phyloP scores from a whole-genome alignment of 1,140 invertebrate genomes.

The Wasmannia auropunctata region DNA sequence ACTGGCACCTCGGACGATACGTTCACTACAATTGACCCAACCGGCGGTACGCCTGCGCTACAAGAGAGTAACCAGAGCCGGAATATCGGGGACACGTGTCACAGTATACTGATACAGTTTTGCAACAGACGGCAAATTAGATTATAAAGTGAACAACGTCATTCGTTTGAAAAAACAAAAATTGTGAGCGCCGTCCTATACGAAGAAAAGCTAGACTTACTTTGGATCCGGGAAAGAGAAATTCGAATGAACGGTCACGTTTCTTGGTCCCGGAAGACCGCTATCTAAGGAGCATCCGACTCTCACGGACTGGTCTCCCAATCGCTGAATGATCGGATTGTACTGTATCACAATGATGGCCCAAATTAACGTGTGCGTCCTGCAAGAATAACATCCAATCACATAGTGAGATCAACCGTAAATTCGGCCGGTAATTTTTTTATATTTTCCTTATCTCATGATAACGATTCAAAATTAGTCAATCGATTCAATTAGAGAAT shows the following conservation, averaged over 20 bases:
- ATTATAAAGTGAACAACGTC: neutral
- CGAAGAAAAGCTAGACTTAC: slow-evolving; percentile 70
- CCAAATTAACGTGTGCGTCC: slow-evolving; percentile 81
- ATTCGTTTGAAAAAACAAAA: neutral
- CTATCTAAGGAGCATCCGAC: slow-evolving; percentile 85
- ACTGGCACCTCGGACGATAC: slow-evolving; percentile 74
- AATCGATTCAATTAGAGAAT: neutral
- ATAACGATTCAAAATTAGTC: neutral
- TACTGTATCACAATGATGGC: slow-evolving; percentile 87
- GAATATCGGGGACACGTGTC: slow-evolving; percentile 12
- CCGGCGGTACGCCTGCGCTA: slow-evolving; percentile 79
- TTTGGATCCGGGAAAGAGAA: slow-evolving; percentile 81
- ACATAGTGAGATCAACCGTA: neutral
- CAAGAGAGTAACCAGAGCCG: slow-evolving; percentile 43
- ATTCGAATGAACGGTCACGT: slow-evolving; percentile 81
- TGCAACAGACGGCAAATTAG: neutral
- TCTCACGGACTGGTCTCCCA: slow-evolving; percentile 86
- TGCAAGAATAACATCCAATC: slow-evolving; percentile 31
- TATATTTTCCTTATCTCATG: neutral
- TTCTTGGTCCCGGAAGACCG: slow-evolving; percentile 76
- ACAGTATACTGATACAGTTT: neutral
- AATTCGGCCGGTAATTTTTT: neutral
- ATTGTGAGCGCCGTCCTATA: neutral
- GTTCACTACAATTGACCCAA: slow-evolving; percentile 78
- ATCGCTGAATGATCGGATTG: slow-evolving; percentile 87